phyloP scores from a whole-genome alignment of 1,140 invertebrate species.

The Camponotus vicinus region DNA sequence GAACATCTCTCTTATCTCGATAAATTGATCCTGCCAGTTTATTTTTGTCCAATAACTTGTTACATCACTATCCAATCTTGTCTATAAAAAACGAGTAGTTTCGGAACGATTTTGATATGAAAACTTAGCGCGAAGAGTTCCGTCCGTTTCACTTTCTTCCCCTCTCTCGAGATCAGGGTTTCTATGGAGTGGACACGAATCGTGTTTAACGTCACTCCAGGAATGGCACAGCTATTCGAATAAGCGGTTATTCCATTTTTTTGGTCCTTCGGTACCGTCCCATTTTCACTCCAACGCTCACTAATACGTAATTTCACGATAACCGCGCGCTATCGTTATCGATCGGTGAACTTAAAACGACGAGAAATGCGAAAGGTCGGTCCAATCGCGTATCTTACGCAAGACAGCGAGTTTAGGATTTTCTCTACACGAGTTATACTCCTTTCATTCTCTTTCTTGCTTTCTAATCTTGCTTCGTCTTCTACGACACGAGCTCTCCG shows the following conservation, averaged over 20 bases:
- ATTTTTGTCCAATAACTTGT: slow-evolving; percentile 24
- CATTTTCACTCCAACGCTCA: slow-evolving; percentile 54
- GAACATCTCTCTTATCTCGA: not conserved
- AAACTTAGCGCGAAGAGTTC: slow-evolving; percentile 24
- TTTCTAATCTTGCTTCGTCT: slow-evolving; percentile 14
- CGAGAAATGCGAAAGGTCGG: slow-evolving; percentile 51
- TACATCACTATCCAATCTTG: slow-evolving; percentile 39
- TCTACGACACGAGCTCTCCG: slow-evolving; percentile 49
- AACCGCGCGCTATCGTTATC: slow-evolving; percentile 44
- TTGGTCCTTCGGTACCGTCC: slow-evolving; percentile 46
- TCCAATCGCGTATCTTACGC: slow-evolving; percentile 62
- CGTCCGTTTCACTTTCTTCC: not conserved
- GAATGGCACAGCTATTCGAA: slow-evolving; percentile 71
- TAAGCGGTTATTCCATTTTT: slow-evolving; percentile 31
- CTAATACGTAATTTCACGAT: slow-evolving; percentile 43
- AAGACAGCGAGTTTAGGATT: slow-evolving; percentile 63
- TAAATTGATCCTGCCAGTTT: slow-evolving; percentile 24
- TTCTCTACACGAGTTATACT: slow-evolving; percentile 38
- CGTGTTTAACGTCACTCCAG: slow-evolving; percentile 49
- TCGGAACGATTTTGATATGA: slow-evolving; percentile 57
- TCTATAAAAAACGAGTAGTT: slow-evolving; percentile 46
- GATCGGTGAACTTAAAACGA: slow-evolving; percentile 64
- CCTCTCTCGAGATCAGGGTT: slow-evolving; percentile 52
- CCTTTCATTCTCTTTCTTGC: not conserved
- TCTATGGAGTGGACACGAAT: slow-evolving; percentile 50